Base-by-base conservation (phyloP, 2,888 invertebrate species). In the Clivina fossor region DNA sequence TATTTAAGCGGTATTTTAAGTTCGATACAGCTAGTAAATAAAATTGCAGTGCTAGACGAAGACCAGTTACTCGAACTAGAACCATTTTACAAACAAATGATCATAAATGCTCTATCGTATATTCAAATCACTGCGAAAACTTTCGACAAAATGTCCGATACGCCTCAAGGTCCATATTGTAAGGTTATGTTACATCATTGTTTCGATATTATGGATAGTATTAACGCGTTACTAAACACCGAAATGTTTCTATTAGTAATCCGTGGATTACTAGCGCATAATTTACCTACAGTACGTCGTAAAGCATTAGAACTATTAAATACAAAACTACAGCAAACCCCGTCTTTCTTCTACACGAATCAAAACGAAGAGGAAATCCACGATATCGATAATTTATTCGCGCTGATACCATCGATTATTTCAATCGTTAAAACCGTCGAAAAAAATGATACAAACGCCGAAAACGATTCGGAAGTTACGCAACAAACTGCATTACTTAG, bases 251-350 rank as follows among this genome's bases (percentile, higher is more conserved):
- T 95, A 15, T 78, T 83, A 32, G 91, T 93, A 0, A 79, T 93
- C 1, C 79, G 84, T 60, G 84, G 86, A 0, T 74, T 97, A 47
- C 72, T 89, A 64, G 78, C 81, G 43, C 88, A 92, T 66, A 82
- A 84, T 30, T 70, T 88, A 16, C 72, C 82, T 9, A 82, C 83
- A 4, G 86, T 96, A 1, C 81, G 87, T 60, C 80, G 87, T 57
- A 88, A 92, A 69, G 84, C 91, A 0, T 80, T 97, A 74, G 95
- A 96, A 66, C 73, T 97, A 30, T 74, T 97, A 1, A 93, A 90
- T 65, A 80, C 81, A 5, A 90, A 93, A 72, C 76, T 96, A 4
- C 85, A 88, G 61, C 78, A 82, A 58, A 82, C 84, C 58, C 77
- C 79, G 2, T 80, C 80, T 58, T 83, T 84, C 63, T 81, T 84